Percentiles rank a stretch among this genome's conserved stretches.
phyloP scores from a whole-genome alignment of 2,888 invertebrate species.

The Nezara viridula region DNA sequence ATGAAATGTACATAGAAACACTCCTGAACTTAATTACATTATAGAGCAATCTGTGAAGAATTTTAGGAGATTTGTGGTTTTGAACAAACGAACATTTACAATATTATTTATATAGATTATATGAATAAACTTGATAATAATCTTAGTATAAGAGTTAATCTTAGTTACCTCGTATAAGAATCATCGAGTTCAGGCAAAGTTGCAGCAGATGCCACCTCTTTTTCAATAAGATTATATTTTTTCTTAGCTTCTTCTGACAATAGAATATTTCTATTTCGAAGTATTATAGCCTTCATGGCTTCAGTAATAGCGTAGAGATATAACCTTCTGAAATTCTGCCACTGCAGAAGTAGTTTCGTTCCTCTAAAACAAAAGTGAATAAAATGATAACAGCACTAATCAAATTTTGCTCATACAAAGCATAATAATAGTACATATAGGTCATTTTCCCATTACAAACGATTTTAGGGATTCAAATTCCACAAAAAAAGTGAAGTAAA shows the following conservation, averaged over 20 bases:
- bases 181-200: conserved; percentile 91
- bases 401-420: not conserved
- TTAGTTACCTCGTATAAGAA: conserved; percentile 79
- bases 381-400: conserved; percentile 2
- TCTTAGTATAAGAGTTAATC: too few species aligned
- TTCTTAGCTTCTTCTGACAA: conserved; percentile 81
- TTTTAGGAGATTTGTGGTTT: too few species aligned
- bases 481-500: too few species aligned
- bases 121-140: too few species aligned
- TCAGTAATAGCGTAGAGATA: conserved; percentile 95
- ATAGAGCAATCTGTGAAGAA: too few species aligned
- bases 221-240: conserved; percentile 80
- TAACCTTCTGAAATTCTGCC: conserved; percentile 90
- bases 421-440: too few species aligned
- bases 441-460: too few species aligned
- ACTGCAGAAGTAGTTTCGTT: conserved; percentile 84
- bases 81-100: too few species aligned
- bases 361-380: conserved; percentile 74
- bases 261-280: conserved; percentile 84
- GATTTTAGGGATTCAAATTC: too few species aligned
- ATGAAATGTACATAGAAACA: too few species aligned
- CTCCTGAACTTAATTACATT: too few species aligned
- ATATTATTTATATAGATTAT: too few species aligned
- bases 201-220: conserved; percentile 87
- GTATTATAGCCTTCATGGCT: conserved; percentile 88